Percentiles rank a stretch among this genome's conserved stretches.
Evolutionary conservation across 2,888 invertebrate genomes (phyloP).

Genomic region (Petrolisthes manimaculis): DNA sequence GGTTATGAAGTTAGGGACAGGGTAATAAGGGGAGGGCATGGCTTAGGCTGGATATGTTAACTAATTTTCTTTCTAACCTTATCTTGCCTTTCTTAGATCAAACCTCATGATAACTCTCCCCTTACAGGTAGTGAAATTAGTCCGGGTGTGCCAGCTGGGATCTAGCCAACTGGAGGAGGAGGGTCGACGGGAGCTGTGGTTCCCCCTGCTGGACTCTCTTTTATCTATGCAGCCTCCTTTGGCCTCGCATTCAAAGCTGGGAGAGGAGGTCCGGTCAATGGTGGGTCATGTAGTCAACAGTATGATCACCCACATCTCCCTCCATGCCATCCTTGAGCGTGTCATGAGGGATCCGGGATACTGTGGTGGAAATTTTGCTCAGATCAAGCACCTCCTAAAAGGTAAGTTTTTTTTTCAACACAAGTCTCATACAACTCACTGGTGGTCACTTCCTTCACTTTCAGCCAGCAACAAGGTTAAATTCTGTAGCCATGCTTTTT

Average conservation of each 20-base stretch:
- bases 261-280: conserved; percentile 70
- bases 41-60: no score
- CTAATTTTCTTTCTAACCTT: not conserved
- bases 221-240: conserved; percentile 70
- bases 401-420: conserved; percentile 33
- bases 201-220: conserved; percentile 71
- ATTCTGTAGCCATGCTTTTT: no score
- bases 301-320: conserved; percentile 74
- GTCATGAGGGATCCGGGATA: conserved; percentile 73
- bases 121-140: conserved; percentile 56
- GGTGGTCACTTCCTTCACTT: not conserved
- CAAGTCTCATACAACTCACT: not conserved
- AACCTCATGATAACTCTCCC: no score
- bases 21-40: no score
- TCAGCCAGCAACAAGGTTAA: not conserved
- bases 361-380: conserved; percentile 55
- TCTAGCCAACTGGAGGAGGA: conserved; percentile 69
- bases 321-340: conserved; percentile 73
- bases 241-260: conserved; percentile 22
- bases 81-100: not conserved
- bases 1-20: no score
- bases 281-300: conserved; percentile 73
- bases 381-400: conserved; percentile 56
- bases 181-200: conserved; percentile 72
- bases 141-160: conserved; percentile 58